These are phyloP conservation scores for Myzus persicae DNA, from an alignment of 1,140 invertebrate species.

Conservation along the genomic window DNA sequence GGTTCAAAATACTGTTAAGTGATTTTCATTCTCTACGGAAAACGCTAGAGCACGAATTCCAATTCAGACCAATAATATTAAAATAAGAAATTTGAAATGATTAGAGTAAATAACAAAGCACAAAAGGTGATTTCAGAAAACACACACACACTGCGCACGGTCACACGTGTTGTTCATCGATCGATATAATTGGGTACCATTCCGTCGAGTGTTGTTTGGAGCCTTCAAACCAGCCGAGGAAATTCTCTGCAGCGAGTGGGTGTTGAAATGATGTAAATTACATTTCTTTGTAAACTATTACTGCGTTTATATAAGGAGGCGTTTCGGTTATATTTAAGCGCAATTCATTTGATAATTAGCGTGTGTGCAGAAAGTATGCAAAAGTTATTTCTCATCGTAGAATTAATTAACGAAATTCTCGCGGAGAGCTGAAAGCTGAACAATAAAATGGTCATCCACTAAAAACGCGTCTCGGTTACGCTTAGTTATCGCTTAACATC, in stretches of 20 bases:
- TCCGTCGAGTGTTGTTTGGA: neutral
- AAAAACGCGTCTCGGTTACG: neutral
- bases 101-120: neutral
- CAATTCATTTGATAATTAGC: neutral
- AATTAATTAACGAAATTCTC: neutral
- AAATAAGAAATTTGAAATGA: neutral
- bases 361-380: neutral
- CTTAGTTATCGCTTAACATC: neutral
- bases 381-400: neutral
- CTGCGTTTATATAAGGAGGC: neutral
- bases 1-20: neutral
- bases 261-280: neutral
- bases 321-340: neutral
- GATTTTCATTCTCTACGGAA: neutral
- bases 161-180: neutral
- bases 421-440: neutral
- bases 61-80: neutral
- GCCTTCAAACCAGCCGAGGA: neutral
- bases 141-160: too few species aligned
- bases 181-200: neutral
- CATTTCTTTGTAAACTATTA: neutral
- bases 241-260: neutral
- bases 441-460: neutral
- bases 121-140: neutral
- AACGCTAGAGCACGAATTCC: neutral